These are phyloP conservation scores for Bemisia tabaci DNA, from an alignment of 1,140 invertebrate species.

Conservation along the genomic window DNA sequence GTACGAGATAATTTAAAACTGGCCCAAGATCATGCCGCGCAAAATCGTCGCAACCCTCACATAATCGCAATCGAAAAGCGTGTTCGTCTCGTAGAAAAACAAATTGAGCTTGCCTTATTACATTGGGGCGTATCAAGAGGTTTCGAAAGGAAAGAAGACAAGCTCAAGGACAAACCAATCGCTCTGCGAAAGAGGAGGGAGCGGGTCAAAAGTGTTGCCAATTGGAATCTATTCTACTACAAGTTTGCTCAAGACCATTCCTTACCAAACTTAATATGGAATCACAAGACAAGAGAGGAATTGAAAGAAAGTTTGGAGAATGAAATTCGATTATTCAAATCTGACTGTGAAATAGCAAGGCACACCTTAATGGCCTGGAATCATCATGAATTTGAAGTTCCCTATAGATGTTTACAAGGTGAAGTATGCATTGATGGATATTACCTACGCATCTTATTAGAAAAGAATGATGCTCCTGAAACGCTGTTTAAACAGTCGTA, in stretches of 20 bases:
- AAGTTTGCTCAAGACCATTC: slow-evolving; percentile 91
- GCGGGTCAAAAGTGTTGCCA: slow-evolving; percentile 73
- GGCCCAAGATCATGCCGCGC: slow-evolving; percentile 66
- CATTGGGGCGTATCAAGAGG: slow-evolving; percentile 79
- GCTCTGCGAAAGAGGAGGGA: slow-evolving; percentile 80
- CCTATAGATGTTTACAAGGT: slow-evolving; percentile 83
- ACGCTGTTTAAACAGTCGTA: slow-evolving; percentile 76
- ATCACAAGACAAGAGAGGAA: slow-evolving; percentile 95
- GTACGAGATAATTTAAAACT: slow-evolving; percentile 90
- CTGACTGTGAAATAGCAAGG: slow-evolving; percentile 78
- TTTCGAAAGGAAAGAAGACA: slow-evolving; percentile 47
- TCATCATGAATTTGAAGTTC: slow-evolving; percentile 90
- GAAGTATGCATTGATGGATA: slow-evolving; percentile 99
- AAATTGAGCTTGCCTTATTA: slow-evolving; percentile 63
- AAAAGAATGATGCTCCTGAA: slow-evolving; percentile 61
- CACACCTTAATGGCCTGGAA: slow-evolving; percentile 88
- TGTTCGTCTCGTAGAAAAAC: slow-evolving; percentile 62
- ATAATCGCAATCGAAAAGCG: slow-evolving; percentile 55
- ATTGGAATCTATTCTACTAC: slow-evolving; percentile 91
- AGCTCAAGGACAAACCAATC: slow-evolving; percentile 56
- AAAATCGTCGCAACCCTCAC: slow-evolving; percentile 45
- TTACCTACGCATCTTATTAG: slow-evolving; percentile 85
- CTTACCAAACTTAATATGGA: slow-evolving; percentile 96
- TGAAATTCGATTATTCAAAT: slow-evolving; percentile 79
- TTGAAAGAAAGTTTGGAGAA: slow-evolving; percentile 82